Base-by-base conservation (phyloP, 2,797 vertebrate species). In the Eremophila alpestris region DNA sequence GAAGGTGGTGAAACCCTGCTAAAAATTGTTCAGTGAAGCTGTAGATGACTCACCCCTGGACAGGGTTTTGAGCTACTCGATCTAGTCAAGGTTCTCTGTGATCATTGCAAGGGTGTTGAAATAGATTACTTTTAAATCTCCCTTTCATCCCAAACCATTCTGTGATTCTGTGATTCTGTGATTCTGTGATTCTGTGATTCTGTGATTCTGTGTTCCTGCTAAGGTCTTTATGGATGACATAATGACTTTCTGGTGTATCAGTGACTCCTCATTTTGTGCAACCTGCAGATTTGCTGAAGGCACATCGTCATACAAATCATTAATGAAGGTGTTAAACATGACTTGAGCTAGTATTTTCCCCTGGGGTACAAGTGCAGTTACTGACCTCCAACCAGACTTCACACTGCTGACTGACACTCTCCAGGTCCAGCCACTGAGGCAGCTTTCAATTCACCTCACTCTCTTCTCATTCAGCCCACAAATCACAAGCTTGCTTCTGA, bases 371-470 rank as follows among this genome's bases (percentile, higher is more conserved):
- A 10, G 16, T 26, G 8, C 45, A 22, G 34, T n/a, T 59, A 59
- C 27, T 54, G 45, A 12, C 13, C 9, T 64, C 22, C 34, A 54
- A 10, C 16, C 8, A 75, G 58, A 23, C 17, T 70, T 59, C 30
- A 8, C 3, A 8, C 29, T 38, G 13, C 16, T 36, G 40, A 30
- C 16, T 0, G 0, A 4, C 5, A 4, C 16, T 52, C 36, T 52
- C 32, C 0, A 0, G 24, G 9, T 19, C 24, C 2, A 1, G 32
- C 16, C 6, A 3, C 52, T 77, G 7, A 63, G 32, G 2, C 24
- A 54, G 32, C 6, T 29, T 43, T 41, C 40, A 63, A 19, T 63
- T 64, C 59, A 36, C 5, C 38, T 43, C 23, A 22, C 15, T 52
- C 15, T 29, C 32, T 30, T 64, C 32, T 63, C 16, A 43, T 16